Evolutionary conservation across 2,797 vertebrate genomes (phyloP), one percentile per base, ranked within the genome.

Genomic region (Sebastes matsubarae): DNA sequence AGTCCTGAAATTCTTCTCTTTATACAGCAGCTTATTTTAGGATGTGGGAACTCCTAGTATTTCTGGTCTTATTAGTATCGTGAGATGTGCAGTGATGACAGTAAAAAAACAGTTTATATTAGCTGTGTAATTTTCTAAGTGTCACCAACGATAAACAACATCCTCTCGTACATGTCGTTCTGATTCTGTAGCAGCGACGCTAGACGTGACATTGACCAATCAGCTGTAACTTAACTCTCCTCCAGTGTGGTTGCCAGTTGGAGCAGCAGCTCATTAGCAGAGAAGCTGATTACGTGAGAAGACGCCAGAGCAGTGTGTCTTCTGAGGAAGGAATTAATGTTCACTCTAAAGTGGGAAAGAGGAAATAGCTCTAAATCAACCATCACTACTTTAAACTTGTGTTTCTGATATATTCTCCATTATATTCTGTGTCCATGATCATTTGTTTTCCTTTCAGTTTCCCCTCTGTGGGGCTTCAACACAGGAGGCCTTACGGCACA

Each of bases 221-320:
- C 69, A 63, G 69, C 29, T 78, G 24, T 12, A 42, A 66, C 59
- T 68, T 13, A 16, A 29, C 72, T 80, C 70, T 36, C 32, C 61
- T 32, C 9, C 29, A 68, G 27, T 67, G n/a, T 32, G 54, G 55
- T 61, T 66, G 68, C 71, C 63, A 63, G 46, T 36, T 67, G 54
- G 52, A 69, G 66, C 75, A 58, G 54, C 66, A 71, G 72, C 72
- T 82, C 77, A 75, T 82, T 75, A 84, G 75, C 36, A 9, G 16
- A 63, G 58, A 63, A 69, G 66, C 71, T 42, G 32, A 63, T 80
- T 6, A 32, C 34, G 73, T 29, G 60, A 70, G 58, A 52, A 72
- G 30, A 75, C 52, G 61, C 5, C 59, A 16, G 52, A 4, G 36
- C 36, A 38, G 42, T 10, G 9, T 27, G 6, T 8, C 24, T 20